Percentiles rank a stretch among this genome's conserved stretches.
Conservation (phyloP, 2,888 invertebrate species). For the Dasysyrphus albostriatus region DNA sequence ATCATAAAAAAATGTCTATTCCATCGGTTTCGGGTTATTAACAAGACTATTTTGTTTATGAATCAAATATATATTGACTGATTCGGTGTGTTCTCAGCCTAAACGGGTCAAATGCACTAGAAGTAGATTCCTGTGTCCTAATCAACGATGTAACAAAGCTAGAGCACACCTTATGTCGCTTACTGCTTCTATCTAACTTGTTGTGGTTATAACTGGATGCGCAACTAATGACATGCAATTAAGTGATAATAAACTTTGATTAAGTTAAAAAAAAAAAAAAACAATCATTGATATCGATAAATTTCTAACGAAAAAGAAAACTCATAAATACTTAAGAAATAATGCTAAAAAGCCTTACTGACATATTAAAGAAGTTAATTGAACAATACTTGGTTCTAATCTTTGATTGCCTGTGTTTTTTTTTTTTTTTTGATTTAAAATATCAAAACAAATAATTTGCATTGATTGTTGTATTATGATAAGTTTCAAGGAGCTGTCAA, state of each 20-base stretch:
- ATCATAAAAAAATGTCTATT: too few relatives aligned
- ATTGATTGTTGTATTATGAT: neutral
- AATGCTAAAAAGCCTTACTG: neutral
- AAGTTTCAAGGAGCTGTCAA: neutral
- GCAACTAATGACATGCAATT: too few relatives aligned
- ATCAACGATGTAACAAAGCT: too few relatives aligned
- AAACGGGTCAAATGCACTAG: too few relatives aligned
- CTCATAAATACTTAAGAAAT: neutral
- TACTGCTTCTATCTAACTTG: too few relatives aligned
- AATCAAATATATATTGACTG: too few relatives aligned
- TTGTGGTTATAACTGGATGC: too few relatives aligned
- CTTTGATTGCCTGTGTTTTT: neutral
- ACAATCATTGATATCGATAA: neutral
- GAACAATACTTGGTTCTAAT: neutral
- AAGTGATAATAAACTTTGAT: neutral
- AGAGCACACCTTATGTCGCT: too few relatives aligned
- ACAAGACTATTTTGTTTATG: too few relatives aligned
- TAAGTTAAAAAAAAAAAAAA: neutral
- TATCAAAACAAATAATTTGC: neutral
- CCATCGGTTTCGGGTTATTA: too few relatives aligned
- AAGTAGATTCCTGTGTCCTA: too few relatives aligned
- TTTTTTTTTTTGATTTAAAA: neutral
- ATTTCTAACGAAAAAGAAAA: neutral
- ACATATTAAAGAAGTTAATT: neutral
- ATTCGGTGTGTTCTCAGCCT: too few relatives aligned